These are phyloP conservation scores for Brachypteracias leptosomus DNA, from an alignment of 2,113 vertebrate species.

Conservation along the genomic window DNA sequence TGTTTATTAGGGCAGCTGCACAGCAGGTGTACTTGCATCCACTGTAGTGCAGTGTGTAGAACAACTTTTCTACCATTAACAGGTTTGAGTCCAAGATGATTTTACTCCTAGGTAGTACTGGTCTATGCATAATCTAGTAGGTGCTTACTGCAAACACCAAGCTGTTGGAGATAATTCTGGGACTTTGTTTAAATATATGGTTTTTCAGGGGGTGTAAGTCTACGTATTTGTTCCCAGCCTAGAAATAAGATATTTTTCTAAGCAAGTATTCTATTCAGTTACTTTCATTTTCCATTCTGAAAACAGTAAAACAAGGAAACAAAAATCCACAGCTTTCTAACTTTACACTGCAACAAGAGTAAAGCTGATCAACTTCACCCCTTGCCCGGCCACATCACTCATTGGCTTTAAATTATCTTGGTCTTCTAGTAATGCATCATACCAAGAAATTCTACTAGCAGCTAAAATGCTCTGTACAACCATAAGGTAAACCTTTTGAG, in stretches of 20 bases:
- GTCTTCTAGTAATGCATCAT: rapidly evolving
- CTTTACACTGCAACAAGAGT: background rate
- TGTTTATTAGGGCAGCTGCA: background rate
- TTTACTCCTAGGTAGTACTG: background rate
- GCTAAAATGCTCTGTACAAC: background rate
- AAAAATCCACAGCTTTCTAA: background rate
- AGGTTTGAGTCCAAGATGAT: background rate
- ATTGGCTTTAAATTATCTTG: background rate
- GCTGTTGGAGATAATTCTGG: background rate
- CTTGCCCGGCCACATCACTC: background rate
- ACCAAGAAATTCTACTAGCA: background rate
- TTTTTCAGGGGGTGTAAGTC: background rate
- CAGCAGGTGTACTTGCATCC: background rate
- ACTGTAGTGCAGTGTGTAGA: rapidly evolving
- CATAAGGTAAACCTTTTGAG: background rate
- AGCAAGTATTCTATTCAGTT: background rate
- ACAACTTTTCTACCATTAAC: background rate
- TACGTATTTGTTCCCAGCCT: background rate
- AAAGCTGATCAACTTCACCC: background rate
- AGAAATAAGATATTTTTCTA: background rate
- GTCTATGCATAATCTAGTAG: background rate
- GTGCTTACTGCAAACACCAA: background rate
- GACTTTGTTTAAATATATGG: background rate
- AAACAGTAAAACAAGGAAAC: background rate
- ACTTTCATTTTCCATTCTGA: background rate